Base-by-base conservation (phyloP, 30 jellyfish, hydroid and myxozoan genomes). In the Sanderia malayensis region DNA sequence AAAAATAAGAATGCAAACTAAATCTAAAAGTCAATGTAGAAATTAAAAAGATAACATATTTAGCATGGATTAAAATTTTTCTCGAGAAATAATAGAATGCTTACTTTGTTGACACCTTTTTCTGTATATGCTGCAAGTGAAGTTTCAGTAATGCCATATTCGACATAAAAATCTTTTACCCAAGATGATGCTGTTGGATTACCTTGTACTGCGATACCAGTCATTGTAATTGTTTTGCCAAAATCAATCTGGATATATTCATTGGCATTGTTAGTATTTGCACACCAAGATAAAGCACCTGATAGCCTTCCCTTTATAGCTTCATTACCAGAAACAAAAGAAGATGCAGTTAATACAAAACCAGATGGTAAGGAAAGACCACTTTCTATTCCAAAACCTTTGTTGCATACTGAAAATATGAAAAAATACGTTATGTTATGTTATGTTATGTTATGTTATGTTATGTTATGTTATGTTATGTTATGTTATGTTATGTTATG, bases 131-230 rank as follows among this genome's bases (percentile, higher is more conserved):
- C 60, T 4, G 46, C 53, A 13, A 68, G 55, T 28, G 92, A 80
- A n/a, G 62, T 55, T 9, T 26, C 10, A 2, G 80, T 28, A 44
- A 23, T 70, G 24, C 92, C 92, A 80, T 68, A 69, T n/a, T 68
- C 80, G 15, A 80, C 19, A 46, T 70, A 59, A 55, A 80, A 80
- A n/a, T 58, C 84, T 21, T 67, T 80, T 55, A 80, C 92, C 92
- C 92, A 80, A 1, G 66, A 34, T 23, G 46, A 27, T 17, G 79
- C 52, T 4, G 61, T 44, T 27, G 82, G 94, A 74, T 52, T 55
- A 19, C 86, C 94, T 47, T 82, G 94, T 1, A 67, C 34, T 1
- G 94, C 94, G 20, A 82, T 31, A 1, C 86, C 94, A 32, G 86
- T 60, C 46, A 82, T 44, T 25, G 86, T 82, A 18, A 71, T 70